phyloP scores from a whole-genome alignment of 1,140 invertebrate species.

The Caenorhabditis tropicalis region DNA sequence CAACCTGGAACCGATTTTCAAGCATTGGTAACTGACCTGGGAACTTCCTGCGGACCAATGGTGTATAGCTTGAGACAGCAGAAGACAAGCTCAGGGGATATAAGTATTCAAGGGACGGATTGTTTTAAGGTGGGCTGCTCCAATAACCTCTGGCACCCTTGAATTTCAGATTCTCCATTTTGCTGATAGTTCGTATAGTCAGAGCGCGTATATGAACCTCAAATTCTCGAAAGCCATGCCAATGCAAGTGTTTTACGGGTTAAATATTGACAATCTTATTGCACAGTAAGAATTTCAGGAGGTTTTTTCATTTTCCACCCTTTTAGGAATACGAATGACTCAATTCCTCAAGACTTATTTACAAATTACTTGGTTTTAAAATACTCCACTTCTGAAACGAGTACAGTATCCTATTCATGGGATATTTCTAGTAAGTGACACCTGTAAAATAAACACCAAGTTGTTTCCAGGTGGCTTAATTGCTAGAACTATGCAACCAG shows the following conservation, averaged over 20 bases:
- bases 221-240: neutral
- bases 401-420: neutral
- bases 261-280: too few species aligned
- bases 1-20: neutral
- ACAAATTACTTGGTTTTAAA: neutral
- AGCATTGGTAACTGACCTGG: neutral
- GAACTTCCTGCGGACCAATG: neutral
- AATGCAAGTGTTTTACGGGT: neutral
- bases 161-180: conserved; percentile 3
- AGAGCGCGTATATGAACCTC: neutral
- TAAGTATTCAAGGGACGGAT: neutral
- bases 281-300: too few species aligned
- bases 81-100: neutral
- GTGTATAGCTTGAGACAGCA: neutral
- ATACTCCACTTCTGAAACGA: neutral
- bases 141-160: too few species aligned
- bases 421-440: neutral
- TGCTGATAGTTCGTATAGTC: neutral
- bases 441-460: too few species aligned
- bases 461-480: neutral
- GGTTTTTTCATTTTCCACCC: too few species aligned
- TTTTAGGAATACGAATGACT: neutral
- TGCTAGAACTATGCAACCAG: neutral
- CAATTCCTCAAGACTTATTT: neutral
- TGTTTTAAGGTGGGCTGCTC: neutral